These are phyloP conservation scores for Fregata magnificens DNA, from an alignment of 2,113 vertebrate species.

Conservation along the genomic window DNA sequence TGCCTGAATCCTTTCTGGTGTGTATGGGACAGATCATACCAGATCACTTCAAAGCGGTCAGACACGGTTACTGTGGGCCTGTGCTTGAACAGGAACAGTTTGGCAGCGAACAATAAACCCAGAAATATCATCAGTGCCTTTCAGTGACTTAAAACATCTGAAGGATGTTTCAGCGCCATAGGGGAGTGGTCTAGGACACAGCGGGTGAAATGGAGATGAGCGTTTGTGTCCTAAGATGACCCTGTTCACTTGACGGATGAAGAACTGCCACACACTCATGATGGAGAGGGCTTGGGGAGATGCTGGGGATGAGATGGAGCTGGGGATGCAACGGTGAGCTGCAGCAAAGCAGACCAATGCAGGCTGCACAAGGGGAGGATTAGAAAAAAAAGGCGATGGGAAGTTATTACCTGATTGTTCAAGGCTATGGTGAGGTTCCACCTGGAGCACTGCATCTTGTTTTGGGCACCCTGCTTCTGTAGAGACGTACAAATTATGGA, in stretches of 20 bases:
- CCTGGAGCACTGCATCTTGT: constrained; percentile 67
- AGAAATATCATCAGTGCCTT: neutral
- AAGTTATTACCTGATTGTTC: constrained; percentile 67
- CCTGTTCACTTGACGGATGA: neutral
- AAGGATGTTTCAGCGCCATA: neutral
- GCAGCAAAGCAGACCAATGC: neutral
- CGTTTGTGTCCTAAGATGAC: neutral
- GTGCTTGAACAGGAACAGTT: neutral
- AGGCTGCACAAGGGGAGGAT: neutral
- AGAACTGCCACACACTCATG: neutral
- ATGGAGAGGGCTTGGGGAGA: constrained; percentile 3
- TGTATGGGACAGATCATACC: too few species aligned
- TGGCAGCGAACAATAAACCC: neutral
- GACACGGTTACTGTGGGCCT: neutral
- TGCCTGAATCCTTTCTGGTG: neutral
- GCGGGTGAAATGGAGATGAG: constrained; percentile 26
- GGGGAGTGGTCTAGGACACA: neutral
- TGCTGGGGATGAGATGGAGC: constrained; percentile 17
- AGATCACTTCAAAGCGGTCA: neutral
- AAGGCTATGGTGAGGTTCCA: constrained; percentile 70
- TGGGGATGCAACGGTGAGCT: constrained; percentile 22
- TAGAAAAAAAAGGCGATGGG: neutral
- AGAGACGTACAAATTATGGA: constrained; percentile 66
- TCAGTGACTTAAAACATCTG: neutral
- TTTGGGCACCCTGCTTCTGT: constrained; percentile 68